These are phyloP conservation scores for Saguinus midas DNA, from an alignment of 2,113 vertebrate genomes.

Conservation along the genomic window DNA sequence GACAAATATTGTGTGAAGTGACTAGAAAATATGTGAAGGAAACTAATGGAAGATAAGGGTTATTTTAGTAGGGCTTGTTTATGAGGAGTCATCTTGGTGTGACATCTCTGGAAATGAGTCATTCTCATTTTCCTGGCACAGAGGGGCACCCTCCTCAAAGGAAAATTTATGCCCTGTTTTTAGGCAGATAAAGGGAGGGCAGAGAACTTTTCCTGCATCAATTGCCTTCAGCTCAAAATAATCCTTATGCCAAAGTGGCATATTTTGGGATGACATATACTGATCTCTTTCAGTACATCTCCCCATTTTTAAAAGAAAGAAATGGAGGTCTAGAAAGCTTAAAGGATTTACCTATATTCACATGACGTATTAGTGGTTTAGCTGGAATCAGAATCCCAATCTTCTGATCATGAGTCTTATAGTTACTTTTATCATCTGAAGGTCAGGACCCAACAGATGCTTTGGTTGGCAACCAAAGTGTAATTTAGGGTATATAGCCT, in stretches of 20 bases:
- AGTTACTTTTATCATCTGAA: background rate
- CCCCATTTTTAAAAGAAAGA: background rate
- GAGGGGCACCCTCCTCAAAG: background rate
- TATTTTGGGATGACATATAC: background rate
- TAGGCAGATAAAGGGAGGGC: background rate
- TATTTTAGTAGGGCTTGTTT: background rate
- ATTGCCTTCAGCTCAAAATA: background rate
- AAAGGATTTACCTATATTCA: background rate
- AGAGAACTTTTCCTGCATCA: background rate
- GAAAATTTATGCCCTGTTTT: background rate
- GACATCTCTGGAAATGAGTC: background rate
- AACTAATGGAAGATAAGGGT: background rate
- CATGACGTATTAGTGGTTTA: background rate
- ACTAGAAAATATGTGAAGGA: background rate
- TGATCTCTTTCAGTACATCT: background rate
- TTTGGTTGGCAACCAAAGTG: conserved; percentile 19
- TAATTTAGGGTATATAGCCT: background rate
- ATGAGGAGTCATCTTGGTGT: background rate
- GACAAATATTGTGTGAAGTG: too few species aligned
- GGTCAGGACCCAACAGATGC: too few species aligned
- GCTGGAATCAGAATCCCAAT: background rate
- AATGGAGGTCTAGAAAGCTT: background rate
- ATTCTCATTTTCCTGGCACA: background rate
- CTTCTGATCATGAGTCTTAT: fast-evolving
- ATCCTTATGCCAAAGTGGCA: background rate